These are phyloP conservation scores for Aromia moschata DNA, from an alignment of 2,888 invertebrate genomes.

Conservation along the genomic window DNA sequence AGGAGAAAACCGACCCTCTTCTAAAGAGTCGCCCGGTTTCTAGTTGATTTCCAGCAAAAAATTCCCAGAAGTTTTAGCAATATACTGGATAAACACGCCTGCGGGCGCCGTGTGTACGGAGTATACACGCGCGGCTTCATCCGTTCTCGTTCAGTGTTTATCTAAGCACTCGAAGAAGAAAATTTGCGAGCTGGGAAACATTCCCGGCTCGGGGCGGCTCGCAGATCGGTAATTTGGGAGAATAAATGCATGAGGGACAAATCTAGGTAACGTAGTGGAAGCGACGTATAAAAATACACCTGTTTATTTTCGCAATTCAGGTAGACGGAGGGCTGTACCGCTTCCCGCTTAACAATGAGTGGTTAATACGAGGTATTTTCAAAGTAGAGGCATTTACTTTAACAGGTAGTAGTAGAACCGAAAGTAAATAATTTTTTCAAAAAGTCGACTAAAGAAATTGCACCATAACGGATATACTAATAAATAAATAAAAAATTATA, in stretches of 20 bases:
- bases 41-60: background rate
- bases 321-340: no score
- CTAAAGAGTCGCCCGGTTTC: background rate
- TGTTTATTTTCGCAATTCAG: no score
- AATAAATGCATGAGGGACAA: conserved; percentile 8
- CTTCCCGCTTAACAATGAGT: no score
- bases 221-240: background rate
- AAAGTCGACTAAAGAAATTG: no score
- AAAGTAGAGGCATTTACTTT: no score
- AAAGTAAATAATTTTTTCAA: no score
- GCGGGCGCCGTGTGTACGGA: conserved; percentile 4
- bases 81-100: conserved; percentile 17
- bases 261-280: conserved; percentile 5
- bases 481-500: no score
- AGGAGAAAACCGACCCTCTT: background rate
- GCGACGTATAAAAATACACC: no score
- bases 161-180: conserved; percentile 7
- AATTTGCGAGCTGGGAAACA: background rate
- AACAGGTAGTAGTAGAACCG: no score
- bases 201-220: background rate
- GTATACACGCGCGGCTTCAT: conserved; percentile 1
- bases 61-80: conserved; percentile 18
- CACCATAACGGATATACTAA: no score
- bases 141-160: conserved; percentile 5
- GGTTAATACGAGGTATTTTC: no score